Evolutionary conservation across 2,888 invertebrate species (phyloP), one percentile per base, ranked within the genome.

Genomic region (Stenchaetothrips biformis): DNA sequence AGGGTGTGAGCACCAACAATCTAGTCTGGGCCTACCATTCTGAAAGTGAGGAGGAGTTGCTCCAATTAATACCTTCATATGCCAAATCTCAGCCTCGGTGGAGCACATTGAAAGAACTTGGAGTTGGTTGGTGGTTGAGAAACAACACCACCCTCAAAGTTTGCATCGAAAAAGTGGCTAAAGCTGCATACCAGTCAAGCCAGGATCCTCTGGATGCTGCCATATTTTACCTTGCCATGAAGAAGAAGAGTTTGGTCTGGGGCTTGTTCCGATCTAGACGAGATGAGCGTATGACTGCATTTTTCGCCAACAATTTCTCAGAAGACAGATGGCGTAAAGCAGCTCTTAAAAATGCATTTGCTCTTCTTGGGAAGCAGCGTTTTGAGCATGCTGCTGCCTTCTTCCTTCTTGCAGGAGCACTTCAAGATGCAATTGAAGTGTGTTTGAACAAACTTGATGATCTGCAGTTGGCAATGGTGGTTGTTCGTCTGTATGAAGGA

Each of bases 11-110:
- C 59, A 94, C 93, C 13, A 94, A 97, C 84, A 96, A 98, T 87
- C 90, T 99, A 27, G 98, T 98, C 4, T 99, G 99, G 99, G 99
- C 99, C 0, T 99, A 96, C 88, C 99, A 99, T 87, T 99, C 99
- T 0, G 99, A 99, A 87, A 95, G 97, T 27, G 97, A 98, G 86
- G 98, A 98, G 84, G 99, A 99, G 86, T 89, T 99, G 80, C 88
- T 99, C 18, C 93, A 94, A 81, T 88, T 97, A 79, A 93, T 97
- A 83, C 98, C 99, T 0, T 94, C 94, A 0, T 95, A 94, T 84
- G 91, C 93, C 0, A 95, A 95, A 86, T 93, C 93, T 0, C 93
- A 93, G 84, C 92, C 94, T 0, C 94, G 93, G 78, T 99, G 99
- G 99, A 89, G 91, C 1, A 94, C 95, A 47, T 88, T 99, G 84